Evolutionary conservation across 2,797 vertebrate species (phyloP).

Genomic region (Pangasius krempfi): DNA sequence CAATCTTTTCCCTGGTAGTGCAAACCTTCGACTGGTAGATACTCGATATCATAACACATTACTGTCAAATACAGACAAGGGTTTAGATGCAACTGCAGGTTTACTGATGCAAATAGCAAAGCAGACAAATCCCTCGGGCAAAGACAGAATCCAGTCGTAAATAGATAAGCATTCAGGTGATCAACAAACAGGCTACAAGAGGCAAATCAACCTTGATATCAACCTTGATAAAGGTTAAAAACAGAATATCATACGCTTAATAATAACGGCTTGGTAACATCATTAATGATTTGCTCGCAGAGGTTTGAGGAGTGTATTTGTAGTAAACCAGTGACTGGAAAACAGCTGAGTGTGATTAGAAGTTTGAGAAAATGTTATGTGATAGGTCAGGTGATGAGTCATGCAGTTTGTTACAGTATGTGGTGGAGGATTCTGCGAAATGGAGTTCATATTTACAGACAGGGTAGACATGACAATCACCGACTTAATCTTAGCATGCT

Average conservation of each 20-base stretch:
- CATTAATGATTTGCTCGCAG: background rate
- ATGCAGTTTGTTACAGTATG: background rate
- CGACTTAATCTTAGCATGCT: too few species aligned
- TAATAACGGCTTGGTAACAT: background rate
- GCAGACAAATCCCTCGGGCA: background rate
- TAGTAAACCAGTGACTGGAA: background rate
- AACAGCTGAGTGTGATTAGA: background rate
- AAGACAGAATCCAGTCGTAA: background rate
- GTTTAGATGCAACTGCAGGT: background rate
- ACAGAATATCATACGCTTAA: background rate
- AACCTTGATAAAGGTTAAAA: background rate
- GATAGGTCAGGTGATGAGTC: background rate
- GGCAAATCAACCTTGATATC: background rate
- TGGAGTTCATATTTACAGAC: background rate
- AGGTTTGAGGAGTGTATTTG: background rate
- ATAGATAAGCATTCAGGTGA: background rate
- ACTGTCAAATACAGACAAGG: background rate
- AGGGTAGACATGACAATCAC: background rate
- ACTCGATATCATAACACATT: background rate
- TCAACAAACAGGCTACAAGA: background rate
- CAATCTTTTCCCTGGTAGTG: background rate
- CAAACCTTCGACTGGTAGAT: background rate
- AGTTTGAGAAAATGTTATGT: background rate
- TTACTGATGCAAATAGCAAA: background rate
- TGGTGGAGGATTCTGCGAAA: background rate